Conservation (phyloP, 2,888 invertebrate genomes). For the Minunthozetes semirufus region DNA sequence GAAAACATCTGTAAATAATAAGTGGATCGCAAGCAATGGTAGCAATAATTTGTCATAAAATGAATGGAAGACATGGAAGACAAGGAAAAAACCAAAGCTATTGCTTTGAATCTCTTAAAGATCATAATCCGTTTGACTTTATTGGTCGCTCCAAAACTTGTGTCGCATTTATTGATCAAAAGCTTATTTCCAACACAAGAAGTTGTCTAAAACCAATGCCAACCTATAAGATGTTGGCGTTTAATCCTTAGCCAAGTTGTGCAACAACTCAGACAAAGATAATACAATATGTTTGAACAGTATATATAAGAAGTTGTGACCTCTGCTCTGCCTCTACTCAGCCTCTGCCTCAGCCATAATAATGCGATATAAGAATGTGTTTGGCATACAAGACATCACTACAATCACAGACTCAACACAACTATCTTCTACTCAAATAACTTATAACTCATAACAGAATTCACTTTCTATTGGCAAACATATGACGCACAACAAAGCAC, state of each 20-base stretch:
- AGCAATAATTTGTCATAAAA: constrained; percentile 27
- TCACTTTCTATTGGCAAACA: constrained; percentile 23
- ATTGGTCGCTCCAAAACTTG: constrained; percentile 9
- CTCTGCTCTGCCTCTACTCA: background rate
- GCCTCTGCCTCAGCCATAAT: background rate
- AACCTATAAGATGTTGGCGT: background rate
- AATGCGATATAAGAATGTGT: constrained; percentile 4
- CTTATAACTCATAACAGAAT: background rate
- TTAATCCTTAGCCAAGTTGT: constrained; percentile 7
- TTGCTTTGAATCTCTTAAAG: constrained; percentile 1
- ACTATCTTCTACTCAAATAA: background rate
- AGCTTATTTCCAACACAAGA: constrained; percentile 21
- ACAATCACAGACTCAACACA: background rate
- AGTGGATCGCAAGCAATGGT: background rate
- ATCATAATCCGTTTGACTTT: constrained; percentile 26
- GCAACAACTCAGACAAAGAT: constrained; percentile 14
- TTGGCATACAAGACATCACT: background rate
- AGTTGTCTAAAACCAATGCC: background rate
- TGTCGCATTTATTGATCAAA: constrained; percentile 17
- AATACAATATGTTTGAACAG: background rate
- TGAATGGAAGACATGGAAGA: constrained; percentile 13
- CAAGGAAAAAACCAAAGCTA: background rate
- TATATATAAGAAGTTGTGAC: background rate
- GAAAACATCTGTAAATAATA: background rate
- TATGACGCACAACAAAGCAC: constrained; percentile 12